phyloP scores from a whole-genome alignment of 2,888 invertebrate species.

The Nemapogon koenigi region DNA sequence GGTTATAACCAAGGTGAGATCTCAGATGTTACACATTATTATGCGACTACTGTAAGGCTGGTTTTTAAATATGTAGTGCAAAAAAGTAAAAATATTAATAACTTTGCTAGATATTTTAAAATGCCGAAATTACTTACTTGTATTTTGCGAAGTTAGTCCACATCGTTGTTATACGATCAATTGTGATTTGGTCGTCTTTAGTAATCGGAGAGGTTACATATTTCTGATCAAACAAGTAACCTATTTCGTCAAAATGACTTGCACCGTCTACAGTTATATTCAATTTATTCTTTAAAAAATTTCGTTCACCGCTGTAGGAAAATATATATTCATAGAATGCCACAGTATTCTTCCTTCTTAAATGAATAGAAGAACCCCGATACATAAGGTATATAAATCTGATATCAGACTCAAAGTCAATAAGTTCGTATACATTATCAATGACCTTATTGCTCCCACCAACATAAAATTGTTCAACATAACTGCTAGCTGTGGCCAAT shows the following conservation, averaged over 20 bases:
- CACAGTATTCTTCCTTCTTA: constrained; percentile 21
- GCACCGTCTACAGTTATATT: constrained; percentile 23
- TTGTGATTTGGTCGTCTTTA: constrained; percentile 26
- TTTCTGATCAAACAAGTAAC: constrained; percentile 29
- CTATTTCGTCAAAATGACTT: constrained; percentile 31
- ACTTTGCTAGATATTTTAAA: background rate
- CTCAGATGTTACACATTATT: too few relatives aligned
- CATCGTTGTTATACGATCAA: constrained; percentile 35
- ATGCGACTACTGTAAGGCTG: too few relatives aligned
- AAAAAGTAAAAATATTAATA: too few relatives aligned
- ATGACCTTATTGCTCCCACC: constrained; percentile 15
- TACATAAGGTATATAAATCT: constrained; percentile 27
- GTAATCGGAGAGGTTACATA: constrained; percentile 15
- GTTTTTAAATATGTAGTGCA: too few relatives aligned
- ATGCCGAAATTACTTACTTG: constrained; percentile 24
- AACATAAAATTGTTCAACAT: constrained; percentile 14
- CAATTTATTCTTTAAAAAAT: constrained; percentile 16
- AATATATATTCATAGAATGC: constrained; percentile 35
- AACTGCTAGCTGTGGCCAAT: background rate
- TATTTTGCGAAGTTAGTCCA: constrained; percentile 46
- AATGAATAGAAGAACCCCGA: constrained; percentile 25
- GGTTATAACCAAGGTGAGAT: too few relatives aligned
- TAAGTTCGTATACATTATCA: constrained; percentile 19
- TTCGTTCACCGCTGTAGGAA: constrained; percentile 28
- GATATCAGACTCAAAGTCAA: constrained; percentile 31